These are phyloP conservation scores for Andrena camellia DNA, from an alignment of 2,888 invertebrate species.

Conservation along the genomic window DNA sequence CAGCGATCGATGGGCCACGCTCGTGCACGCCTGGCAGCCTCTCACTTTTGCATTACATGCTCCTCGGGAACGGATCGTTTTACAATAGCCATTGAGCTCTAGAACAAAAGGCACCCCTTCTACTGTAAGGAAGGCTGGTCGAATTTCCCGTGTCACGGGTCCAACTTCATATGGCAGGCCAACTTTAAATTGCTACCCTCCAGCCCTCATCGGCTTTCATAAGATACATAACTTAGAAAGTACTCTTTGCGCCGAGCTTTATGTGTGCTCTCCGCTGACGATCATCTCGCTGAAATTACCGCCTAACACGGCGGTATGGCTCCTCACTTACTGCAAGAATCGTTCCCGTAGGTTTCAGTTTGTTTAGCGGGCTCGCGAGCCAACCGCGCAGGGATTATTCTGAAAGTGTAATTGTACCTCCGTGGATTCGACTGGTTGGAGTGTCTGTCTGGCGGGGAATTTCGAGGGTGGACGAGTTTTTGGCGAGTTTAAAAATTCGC, in stretches of 20 bases:
- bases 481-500: not conserved
- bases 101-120: constrained; percentile 20
- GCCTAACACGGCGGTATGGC: constrained; percentile 13
- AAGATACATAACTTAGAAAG: constrained; percentile 70
- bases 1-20: constrained; percentile 13
- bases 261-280: constrained; percentile 33
- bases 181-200: constrained; percentile 73
- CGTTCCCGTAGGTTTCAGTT: constrained; percentile 39
- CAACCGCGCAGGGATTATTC: not conserved
- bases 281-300: constrained; percentile 52
- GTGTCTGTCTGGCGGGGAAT: not conserved
- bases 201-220: constrained; percentile 70
- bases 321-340: constrained; percentile 27
- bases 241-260: constrained; percentile 40
- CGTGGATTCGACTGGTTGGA: not conserved
- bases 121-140: not conserved
- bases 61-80: constrained; percentile 35
- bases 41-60: constrained; percentile 19
- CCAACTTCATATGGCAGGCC: constrained; percentile 58
- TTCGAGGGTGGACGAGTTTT: not conserved
- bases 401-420: not conserved
- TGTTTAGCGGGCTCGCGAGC: constrained; percentile 35
- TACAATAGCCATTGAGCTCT: constrained; percentile 29
- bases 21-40: not conserved
- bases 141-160: constrained; percentile 24